phyloP scores from a whole-genome alignment of 2,113 vertebrate species.

The Campylomormyrus tamandua region DNA sequence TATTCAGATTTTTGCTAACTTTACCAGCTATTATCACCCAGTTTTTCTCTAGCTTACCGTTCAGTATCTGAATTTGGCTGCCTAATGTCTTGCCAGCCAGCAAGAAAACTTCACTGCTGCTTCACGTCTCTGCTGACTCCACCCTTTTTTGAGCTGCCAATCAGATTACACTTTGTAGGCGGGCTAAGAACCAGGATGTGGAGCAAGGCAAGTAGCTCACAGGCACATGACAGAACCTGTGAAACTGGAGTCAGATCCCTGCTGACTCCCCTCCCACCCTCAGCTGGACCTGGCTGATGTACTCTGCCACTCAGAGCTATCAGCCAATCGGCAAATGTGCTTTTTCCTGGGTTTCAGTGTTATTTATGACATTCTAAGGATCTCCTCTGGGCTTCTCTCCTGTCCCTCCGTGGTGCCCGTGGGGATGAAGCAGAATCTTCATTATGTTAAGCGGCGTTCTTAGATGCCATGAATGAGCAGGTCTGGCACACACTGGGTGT shows the following conservation, averaged over 20 bases:
- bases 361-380: not conserved
- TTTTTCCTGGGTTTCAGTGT: not conserved
- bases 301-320: not conserved
- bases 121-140: not conserved
- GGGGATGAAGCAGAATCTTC: not conserved
- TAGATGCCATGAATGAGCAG: not conserved
- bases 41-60: not conserved
- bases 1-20: not conserved
- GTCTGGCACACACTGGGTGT: not conserved
- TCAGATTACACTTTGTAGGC: not conserved
- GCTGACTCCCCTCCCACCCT: not conserved
- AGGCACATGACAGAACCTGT: not conserved
- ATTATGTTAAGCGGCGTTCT: not conserved
- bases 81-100: not conserved
- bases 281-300: not conserved
- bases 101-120: not conserved
- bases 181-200: not conserved
- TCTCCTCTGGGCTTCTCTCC: not conserved
- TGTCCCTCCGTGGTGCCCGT: not conserved
- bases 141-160: not conserved
- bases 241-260: not conserved
- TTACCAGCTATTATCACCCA: not conserved
- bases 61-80: not conserved
- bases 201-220: not conserved
- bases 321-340: not conserved